Evolutionary conservation across 1,140 invertebrate species (phyloP), one percentile per base, ranked within the genome.

Genomic region (Conus betulinus): DNA sequence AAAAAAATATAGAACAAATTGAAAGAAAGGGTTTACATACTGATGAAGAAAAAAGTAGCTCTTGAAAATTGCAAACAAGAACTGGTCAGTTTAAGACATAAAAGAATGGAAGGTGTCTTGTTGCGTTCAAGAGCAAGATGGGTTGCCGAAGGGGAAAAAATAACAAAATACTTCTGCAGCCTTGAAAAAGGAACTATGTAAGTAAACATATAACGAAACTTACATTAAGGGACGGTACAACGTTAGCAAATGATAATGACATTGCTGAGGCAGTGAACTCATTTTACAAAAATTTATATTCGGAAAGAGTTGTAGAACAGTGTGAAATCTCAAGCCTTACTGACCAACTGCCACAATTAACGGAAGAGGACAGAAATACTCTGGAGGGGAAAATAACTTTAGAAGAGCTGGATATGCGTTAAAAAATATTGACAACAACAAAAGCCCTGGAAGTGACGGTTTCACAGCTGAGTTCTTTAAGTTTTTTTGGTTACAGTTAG

Each of bases 131-230:
- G 76, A 25, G 76, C 51, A 79, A 79, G 51, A 25, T 79, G 23
- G 76, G 76, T 79, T 2, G n/a, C 17, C 51, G 5, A n/a, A 79
- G 3, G 23, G 76, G 51, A 25, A 79, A 79, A 79, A 79, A 25
- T 51, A 20, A 79, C 0, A 4, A 79, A 79, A 51, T 79, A 17
- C 76, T 79, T 79, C 13, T 79, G 76, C 4, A 15, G 51, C 13
- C 51, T 79, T 15, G 76, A 79, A 51, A 79, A 79, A 79, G 10
- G 51, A 79, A 79, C 25, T 79, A 39, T 79, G 76, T n/a, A 15
- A 79, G 11, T 79, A 79, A 79, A 79, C 5, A 13, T 51, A 79
- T 79, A 51, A 79, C 13, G 25, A 39, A 79, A 25, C 51, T 79
- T 15, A 51, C 15, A 13, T 20, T 20, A 13, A 15, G 13, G 25